Percentiles rank a stretch among this genome's conserved stretches.
These are phyloP conservation scores for Hippocampus zosterae DNA, from an alignment of 2,113 vertebrate genomes.

Conservation along the genomic window DNA sequence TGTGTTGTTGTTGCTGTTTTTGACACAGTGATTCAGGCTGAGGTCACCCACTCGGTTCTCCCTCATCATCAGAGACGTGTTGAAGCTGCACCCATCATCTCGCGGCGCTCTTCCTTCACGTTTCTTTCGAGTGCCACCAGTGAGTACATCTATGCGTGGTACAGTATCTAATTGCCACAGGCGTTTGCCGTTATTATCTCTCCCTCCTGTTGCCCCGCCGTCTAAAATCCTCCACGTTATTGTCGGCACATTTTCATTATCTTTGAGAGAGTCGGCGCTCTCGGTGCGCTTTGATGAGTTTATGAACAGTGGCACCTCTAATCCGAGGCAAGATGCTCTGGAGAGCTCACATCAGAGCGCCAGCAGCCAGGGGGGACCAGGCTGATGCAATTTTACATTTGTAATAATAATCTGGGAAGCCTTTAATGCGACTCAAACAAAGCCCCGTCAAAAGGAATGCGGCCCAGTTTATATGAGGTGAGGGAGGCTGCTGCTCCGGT, in stretches of 20 bases:
- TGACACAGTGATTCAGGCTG: not conserved
- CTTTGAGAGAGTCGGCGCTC: slow-evolving; percentile 50
- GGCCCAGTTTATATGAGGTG: slow-evolving; percentile 42
- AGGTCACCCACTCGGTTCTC: not conserved
- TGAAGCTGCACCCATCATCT: not conserved
- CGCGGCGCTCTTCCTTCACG: not conserved
- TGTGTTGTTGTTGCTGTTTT: not conserved
- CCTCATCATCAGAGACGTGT: no score
- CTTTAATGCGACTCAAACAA: slow-evolving; percentile 64
- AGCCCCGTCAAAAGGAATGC: slow-evolving; percentile 59
- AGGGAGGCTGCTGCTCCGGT: slow-evolving; percentile 36
- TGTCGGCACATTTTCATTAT: slow-evolving; percentile 62
- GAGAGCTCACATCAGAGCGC: slow-evolving; percentile 43
- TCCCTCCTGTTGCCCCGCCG: not conserved
- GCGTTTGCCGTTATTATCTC: slow-evolving; percentile 33
- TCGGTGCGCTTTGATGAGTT: slow-evolving; percentile 56
- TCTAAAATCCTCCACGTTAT: slow-evolving; percentile 46
- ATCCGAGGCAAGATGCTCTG: slow-evolving; percentile 57
- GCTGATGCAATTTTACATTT: slow-evolving; percentile 62
- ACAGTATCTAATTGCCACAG: slow-evolving; percentile 18
- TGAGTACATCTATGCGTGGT: slow-evolving; percentile 12
- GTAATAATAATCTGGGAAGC: slow-evolving; percentile 68
- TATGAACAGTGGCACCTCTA: slow-evolving; percentile 66
- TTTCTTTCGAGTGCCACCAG: slow-evolving; percentile 1
- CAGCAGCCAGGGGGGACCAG: slow-evolving; percentile 40